phyloP scores from a whole-genome alignment of 2,113 vertebrate genomes.

The Falcunculus frontatus region DNA sequence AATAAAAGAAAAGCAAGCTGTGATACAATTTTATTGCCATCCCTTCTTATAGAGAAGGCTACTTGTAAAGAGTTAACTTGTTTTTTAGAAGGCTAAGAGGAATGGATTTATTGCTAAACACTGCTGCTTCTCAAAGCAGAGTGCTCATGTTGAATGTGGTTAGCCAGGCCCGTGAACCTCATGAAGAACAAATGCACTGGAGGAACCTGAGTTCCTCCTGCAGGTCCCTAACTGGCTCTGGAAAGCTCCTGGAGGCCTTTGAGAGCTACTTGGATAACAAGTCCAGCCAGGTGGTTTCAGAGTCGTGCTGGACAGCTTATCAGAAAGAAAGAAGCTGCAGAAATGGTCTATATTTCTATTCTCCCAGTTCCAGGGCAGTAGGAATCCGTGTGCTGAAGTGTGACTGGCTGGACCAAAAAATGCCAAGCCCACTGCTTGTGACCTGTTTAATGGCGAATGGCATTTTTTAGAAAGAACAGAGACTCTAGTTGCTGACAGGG shows the following conservation, averaged over 20 bases:
- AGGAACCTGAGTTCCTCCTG: background rate
- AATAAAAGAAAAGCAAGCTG: slow-evolving; percentile 3
- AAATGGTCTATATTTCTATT: background rate
- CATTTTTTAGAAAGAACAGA: background rate
- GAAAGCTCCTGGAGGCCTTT: background rate
- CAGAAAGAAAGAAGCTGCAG: background rate
- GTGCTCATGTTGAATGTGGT: background rate
- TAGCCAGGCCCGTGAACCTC: background rate
- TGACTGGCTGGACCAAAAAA: background rate
- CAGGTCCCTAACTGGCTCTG: background rate
- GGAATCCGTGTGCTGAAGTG: background rate
- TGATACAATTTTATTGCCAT: background rate
- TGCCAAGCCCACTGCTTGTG: background rate
- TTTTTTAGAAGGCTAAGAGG: background rate
- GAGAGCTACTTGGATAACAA: background rate
- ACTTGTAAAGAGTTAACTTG: background rate
- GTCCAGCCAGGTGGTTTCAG: background rate
- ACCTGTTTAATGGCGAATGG: background rate
- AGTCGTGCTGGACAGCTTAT: background rate
- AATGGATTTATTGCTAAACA: background rate
- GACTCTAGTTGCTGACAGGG: background rate
- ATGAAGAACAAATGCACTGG: background rate
- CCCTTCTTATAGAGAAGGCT: background rate
- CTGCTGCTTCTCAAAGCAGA: background rate
- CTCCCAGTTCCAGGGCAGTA: background rate